Conservation (phyloP, 2,888 invertebrate species). For the Allolobophora icterica region DNA sequence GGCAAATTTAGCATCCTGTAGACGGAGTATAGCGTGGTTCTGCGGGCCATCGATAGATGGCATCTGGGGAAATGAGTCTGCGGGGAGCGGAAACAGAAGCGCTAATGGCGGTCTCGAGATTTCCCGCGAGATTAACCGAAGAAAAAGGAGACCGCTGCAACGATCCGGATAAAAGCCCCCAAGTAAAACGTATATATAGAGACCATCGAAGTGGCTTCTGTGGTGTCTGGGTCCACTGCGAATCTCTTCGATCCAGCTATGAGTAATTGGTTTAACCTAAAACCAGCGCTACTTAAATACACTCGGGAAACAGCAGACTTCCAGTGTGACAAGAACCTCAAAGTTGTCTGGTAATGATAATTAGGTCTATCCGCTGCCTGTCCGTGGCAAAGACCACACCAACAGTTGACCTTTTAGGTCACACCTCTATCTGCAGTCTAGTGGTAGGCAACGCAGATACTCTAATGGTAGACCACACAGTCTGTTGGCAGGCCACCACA, state of each 20-base stretch:
- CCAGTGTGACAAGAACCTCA: not conserved
- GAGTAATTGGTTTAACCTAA: not conserved
- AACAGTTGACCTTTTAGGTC: not conserved
- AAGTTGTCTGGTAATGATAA: not conserved
- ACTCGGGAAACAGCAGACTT: not conserved
- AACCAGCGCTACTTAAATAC: not conserved
- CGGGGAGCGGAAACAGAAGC: slow-evolving; percentile 1
- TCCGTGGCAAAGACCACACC: too few relatives aligned
- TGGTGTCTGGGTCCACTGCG: not conserved
- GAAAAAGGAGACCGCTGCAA: too few relatives aligned
- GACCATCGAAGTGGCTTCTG: not conserved
- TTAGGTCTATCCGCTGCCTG: not conserved
- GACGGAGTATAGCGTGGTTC: not conserved
- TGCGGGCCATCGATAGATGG: not conserved
- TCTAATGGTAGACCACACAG: not conserved
- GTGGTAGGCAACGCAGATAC: not conserved
- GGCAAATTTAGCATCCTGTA: not conserved
- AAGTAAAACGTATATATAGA: too few relatives aligned
- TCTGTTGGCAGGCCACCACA: not conserved
- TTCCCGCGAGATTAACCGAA: not conserved
- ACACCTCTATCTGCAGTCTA: not conserved
- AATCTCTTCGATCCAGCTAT: not conserved
- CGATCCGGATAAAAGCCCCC: not conserved
- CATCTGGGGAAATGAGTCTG: not conserved
- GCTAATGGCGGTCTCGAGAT: not conserved